These are phyloP conservation scores for Dioctria rufipes DNA, from an alignment of 2,888 invertebrate species.

Conservation along the genomic window DNA sequence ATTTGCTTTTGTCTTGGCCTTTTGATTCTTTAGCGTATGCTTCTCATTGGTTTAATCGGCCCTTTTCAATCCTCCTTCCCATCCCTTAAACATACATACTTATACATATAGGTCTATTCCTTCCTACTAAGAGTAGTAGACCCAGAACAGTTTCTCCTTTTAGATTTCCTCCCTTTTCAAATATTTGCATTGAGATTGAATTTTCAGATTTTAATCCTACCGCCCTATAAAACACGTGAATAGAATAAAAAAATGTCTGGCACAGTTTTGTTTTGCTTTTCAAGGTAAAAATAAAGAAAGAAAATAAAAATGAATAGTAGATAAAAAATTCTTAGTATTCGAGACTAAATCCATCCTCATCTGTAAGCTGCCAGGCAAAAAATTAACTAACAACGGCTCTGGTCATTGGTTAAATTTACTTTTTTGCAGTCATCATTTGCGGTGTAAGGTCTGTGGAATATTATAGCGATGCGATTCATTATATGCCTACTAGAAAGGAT, in stretches of 20 bases:
- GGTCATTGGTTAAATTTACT: neutral
- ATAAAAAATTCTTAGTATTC: neutral
- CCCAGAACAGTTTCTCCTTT: neutral
- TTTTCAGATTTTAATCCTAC: slow-evolving; percentile 2
- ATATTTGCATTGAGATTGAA: slow-evolving; percentile 17
- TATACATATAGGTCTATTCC: neutral
- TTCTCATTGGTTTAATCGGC: neutral
- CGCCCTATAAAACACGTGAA: neutral
- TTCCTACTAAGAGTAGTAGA: neutral
- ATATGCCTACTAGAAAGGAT: too few species aligned
- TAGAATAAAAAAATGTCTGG: slow-evolving; percentile 7
- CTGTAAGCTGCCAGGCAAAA: neutral
- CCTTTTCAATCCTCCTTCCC: neutral
- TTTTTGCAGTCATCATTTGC: neutral
- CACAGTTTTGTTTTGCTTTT: slow-evolving; percentile 21
- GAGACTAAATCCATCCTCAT: neutral
- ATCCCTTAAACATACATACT: neutral
- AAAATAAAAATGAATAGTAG: slow-evolving; percentile 4
- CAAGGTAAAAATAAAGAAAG: slow-evolving; percentile 8
- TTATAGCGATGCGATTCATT: too few species aligned
- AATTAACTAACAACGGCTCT: neutral
- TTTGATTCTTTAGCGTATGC: neutral
- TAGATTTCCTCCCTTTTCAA: neutral
- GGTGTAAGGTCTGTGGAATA: neutral
- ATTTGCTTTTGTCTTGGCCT: neutral